Base-by-base conservation (phyloP, 2,113 vertebrate genomes). In the Cnemophilus loriae region DNA sequence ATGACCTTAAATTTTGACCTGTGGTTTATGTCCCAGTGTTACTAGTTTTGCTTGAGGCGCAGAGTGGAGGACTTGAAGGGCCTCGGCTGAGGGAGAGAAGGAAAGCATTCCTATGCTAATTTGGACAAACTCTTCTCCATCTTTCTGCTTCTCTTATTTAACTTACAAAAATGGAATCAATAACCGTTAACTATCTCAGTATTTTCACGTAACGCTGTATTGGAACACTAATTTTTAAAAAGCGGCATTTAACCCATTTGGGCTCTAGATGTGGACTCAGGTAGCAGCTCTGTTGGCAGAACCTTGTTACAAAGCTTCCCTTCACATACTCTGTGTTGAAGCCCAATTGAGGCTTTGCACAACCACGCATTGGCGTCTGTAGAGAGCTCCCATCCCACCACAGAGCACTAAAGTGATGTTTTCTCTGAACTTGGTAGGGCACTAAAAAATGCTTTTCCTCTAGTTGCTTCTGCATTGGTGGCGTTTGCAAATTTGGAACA, bases 151-250 rank as follows among this genome's bases (percentile, higher is more conserved):
- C 18, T 70, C 27, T 63, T 55, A 50, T 11, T 90, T 79, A 63
- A 53, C 16, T 74, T 37, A 32, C 4, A 63, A 80, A 90, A 93
- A 18, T 32, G 9, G 7, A 8, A 68, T n/a, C 1, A 3, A 53
- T 30, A 57, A 22, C 21, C 12, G 6, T 65, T 33, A 44, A n/a
- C 8, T 57, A 39, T 35, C 39, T 42, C 30, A 49, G 2, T 32
- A 24, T 60, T 67, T 91, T n/a, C 0, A 0, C 69, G 50, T 20
- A 44, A 26, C 1, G 1, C 13, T 42, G 10, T 39, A 22, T 37
- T 19, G 52, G 39, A 81, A 41, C 12, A 20, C 7, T 30, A 13
- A 47, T 57, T 57, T 82, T 44, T 0, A 24, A 6, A 37, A 67
- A 28, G 23, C 9, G 44, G 12, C 24, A 28, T 67, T 90, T 84